Base-by-base conservation (phyloP, 2,113 vertebrate species). In the Halcyon malimbica region DNA sequence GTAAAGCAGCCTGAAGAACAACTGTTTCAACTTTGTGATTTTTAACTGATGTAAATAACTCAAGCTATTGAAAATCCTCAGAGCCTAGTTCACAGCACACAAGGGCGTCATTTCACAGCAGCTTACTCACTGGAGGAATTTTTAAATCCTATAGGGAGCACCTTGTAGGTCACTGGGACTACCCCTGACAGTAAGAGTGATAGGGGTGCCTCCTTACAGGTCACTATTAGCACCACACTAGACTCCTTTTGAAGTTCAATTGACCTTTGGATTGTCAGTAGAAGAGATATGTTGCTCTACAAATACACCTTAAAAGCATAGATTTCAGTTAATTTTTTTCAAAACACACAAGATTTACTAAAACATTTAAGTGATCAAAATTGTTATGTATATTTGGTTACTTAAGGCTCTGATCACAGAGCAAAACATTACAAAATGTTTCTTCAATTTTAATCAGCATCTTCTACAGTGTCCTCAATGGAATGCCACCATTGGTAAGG, bases 121-220 rank as follows among this genome's bases (percentile, higher is more conserved):
- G 63, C 77, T 86, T 56, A 26, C 70, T 81, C 69, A 39, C 67
- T 74, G 37, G 42, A 81, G 56, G 37, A 94, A 84, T 74, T 86
- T 76, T 85, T 25, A 88, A 56, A 87, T 71, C 29, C 21, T 39
- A 57, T 13, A 68, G 33, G 33, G 76, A 83, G 16, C 37, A 51
- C 50, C 78, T 23, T 90, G 91, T 75, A 93, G 67, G 69, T 92
- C 91, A 94, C 26, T 68, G 51, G 82, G 82, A 84, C 73, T 64
- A 28, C 8, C 41, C n/a, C 26, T 18, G 39, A 4, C 15, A 64
- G 29, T 42, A 50, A 59, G 42, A 87, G 59, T 25, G 62, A 63
- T 37, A 91, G 0, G 0, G 28, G 54, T 93, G 37, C 65, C 51
- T 89, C 73, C 44, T 62, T 23, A 59, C 60, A 81, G 75, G 19